Base-by-base conservation (phyloP, 2,797 vertebrate genomes). In the Lepus townsendii region DNA sequence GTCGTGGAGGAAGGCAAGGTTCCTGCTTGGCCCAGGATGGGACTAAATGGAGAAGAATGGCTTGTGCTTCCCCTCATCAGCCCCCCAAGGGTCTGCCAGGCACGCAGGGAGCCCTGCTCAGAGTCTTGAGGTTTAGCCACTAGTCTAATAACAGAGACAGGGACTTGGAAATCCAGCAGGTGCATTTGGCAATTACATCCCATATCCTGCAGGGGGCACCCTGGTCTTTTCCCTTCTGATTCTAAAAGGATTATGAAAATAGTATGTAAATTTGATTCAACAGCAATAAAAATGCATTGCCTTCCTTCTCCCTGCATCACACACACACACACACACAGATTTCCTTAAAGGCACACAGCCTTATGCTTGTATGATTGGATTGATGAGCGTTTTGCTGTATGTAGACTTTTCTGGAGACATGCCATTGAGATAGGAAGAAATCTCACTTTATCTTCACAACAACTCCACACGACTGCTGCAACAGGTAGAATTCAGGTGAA, bases 131-230 rank as follows among this genome's bases (percentile, higher is more conserved):
- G 42, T 2, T 0, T 60, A 14, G 6, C 77, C 4, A 2, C 26
- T 6, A 32, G 14, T 85, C 6, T 71, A 42, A 68, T 57, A 20
- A 57, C 16, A 57, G 19, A 57, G 17, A 57, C 13, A 24, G 2
- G 0, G 0, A 11, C 17, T 2, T 6, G 19, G 63, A 47, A 10
- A 47, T 47, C 42, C 42, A 9, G 42, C 42, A 47, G 42, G 42
- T 0, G 1, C 9, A 57, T 57, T 57, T 57, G 54, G 6, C 13
- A 0, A 17, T 85, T 60, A 22, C 17, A 9, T 4, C 42, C 16
- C 3, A 1, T n/a, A 52, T 57, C 90, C 97, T 79, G 65, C n/a
- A 97, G 95, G 83, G 78, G 90, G 90, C 50, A 13, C 30, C 35
- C 57, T 85, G 7, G 47, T 27, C n/a, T n/a, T 52, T 76, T 8